Base-by-base conservation (phyloP, 2,113 vertebrate genomes). In the Catharus minimus region DNA sequence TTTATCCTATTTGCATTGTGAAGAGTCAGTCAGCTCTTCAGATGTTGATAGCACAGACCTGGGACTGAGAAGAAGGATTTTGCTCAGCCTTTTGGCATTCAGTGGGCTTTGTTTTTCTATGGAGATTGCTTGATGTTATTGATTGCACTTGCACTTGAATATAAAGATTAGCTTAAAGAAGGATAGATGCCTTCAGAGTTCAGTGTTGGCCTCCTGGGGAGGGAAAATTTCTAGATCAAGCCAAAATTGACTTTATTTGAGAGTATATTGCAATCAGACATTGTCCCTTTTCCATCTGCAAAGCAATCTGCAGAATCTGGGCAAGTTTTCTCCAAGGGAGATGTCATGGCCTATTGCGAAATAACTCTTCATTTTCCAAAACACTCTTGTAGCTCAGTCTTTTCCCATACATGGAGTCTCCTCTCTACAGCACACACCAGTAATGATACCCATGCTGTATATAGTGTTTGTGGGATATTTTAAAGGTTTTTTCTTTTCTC, bases 381-480 rank as follows among this genome's bases (percentile, higher is more conserved):
- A 88, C 76, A 92, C 27, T 56, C 68, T 60, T 33, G 23, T 14
- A 49, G 76, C 43, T 86, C 64, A 78, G 14, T 77, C 13, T 81
- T 88, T 95, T 95, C 73, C 95, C 96, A 96, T 97, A 96, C 92
- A 95, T 95, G 96, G 96, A 87, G 68, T 82, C 84, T 49, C 55
- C 43, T 95, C 19, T 11, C 69, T 20, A 19, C 38, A 7, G 74
- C 74, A 61, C 56, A 39, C 67, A 73, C n/a, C 52, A 93, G 79
- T 69, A 43, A 79, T 17, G 68, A 80, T 84, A 90, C 46, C 41
- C 23, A 1, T 5, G 11, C 47, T 91, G 91, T 95, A 81, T 60
- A 80, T 32, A 92, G 58, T 50, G 36, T 73, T 71, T 69, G 47
- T 27, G n/a, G 27, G 3, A 56, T 1, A 26, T 3, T 86, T 67